These are phyloP conservation scores for Balanococcus diminutus DNA, from an alignment of 2,888 invertebrate genomes.

Conservation along the genomic window DNA sequence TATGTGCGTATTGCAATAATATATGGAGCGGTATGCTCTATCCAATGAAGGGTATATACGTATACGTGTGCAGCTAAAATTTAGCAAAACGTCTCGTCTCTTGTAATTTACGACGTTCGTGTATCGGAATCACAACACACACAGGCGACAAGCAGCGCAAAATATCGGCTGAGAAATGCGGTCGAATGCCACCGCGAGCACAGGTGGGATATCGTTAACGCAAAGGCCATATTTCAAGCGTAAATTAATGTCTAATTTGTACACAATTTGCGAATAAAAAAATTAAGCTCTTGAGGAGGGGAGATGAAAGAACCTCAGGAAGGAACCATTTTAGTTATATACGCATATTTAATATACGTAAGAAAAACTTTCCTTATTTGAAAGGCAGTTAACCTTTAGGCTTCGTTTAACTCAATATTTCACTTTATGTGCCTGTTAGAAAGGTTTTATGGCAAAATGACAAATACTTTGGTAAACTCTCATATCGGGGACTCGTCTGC, in stretches of 20 bases:
- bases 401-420: conserved; percentile 44
- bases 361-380: conserved; percentile 18
- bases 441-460: conserved; percentile 51
- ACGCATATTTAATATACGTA: neutral
- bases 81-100: conserved; percentile 1
- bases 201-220: neutral
- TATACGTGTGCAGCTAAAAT: neutral
- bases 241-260: conserved; percentile 27
- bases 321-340: neutral
- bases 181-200: neutral
- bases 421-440: conserved; percentile 18
- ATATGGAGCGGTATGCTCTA: neutral
- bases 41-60: neutral
- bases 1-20: neutral
- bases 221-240: conserved; percentile 4
- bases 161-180: neutral
- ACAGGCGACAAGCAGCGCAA: neutral
- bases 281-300: neutral
- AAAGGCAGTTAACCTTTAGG: conserved; percentile 47
- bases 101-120: neutral
- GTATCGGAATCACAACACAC: neutral
- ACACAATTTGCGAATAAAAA: too few relatives aligned
- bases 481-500: neutral
- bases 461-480: conserved; percentile 40
- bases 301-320: neutral